Evolutionary conservation across 2,888 invertebrate species (phyloP).

Genomic region (Chrysopilus asiliformis): DNA sequence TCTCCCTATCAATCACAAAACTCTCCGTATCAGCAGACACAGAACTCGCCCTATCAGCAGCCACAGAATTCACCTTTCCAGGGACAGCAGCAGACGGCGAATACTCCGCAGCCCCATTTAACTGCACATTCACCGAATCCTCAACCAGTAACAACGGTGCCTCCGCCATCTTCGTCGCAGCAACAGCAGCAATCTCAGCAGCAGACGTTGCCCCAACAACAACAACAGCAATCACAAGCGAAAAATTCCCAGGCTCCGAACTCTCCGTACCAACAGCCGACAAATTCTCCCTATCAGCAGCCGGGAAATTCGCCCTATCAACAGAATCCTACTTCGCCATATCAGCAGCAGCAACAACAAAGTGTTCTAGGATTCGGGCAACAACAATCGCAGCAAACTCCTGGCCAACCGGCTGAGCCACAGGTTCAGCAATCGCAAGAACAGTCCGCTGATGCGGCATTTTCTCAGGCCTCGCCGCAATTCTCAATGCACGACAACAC

Average conservation of each 20-base stretch:
- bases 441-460: constrained; percentile 10
- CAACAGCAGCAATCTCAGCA: constrained; percentile 26
- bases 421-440: constrained; percentile 24
- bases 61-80: constrained; percentile 20
- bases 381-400: constrained; percentile 15
- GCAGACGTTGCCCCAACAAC: constrained; percentile 36
- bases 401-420: constrained; percentile 10
- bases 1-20: constrained; percentile 36
- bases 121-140: constrained; percentile 19
- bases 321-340: constrained; percentile 16
- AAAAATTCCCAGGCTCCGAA: no score
- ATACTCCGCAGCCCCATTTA: background rate
- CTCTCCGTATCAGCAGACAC: constrained; percentile 32
- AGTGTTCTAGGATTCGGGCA: constrained; percentile 2
- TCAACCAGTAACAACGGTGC: constrained; percentile 17
- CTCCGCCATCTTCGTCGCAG: constrained; percentile 20
- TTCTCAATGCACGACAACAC: constrained; percentile 9
- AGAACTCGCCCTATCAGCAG: constrained; percentile 31
- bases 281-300: constrained; percentile 16
- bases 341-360: constrained; percentile 18
- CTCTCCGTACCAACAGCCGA: constrained; percentile 36
- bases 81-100: constrained; percentile 9
- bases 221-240: no score
- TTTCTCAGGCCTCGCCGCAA: constrained; percentile 5
- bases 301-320: no score